A percentile compares a stretch with the other conserved stretches of the same genome.
Conservation (phyloP, 2,888 invertebrate species). For the Lamproptera curius region DNA sequence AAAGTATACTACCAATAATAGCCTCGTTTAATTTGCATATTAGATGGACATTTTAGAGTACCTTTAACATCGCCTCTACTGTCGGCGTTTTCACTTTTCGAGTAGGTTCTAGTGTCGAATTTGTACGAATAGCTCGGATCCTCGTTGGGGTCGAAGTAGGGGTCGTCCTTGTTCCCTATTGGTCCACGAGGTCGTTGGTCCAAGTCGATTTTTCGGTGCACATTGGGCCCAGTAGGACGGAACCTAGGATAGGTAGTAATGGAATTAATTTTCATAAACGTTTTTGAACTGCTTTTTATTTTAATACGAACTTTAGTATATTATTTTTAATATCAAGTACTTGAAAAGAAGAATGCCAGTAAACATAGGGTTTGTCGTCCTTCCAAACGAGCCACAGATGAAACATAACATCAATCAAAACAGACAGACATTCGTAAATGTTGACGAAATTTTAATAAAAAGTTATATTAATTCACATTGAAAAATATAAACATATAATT, state of each 20-base stretch:
- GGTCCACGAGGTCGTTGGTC: constrained; percentile 82
- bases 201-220: constrained; percentile 84
- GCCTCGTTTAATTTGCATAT: constrained; percentile 2
- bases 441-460: too few relatives aligned
- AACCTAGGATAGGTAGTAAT: constrained; percentile 68
- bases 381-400: too few relatives aligned
- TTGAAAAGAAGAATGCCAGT: too few relatives aligned
- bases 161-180: constrained; percentile 83
- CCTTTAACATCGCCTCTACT: constrained; percentile 80
- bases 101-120: constrained; percentile 82
- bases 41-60: constrained; percentile 27
- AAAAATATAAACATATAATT: too few relatives aligned
- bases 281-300: too few relatives aligned
- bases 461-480: too few relatives aligned
- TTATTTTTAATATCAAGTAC: too few relatives aligned
- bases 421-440: too few relatives aligned
- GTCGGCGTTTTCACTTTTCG: constrained; percentile 82
- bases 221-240: constrained; percentile 86
- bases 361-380: too few relatives aligned
- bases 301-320: too few relatives aligned
- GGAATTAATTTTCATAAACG: too few relatives aligned
- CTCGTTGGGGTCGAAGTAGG: constrained; percentile 86
- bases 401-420: too few relatives aligned
- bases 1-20: constrained; percentile 1
- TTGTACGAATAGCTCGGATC: constrained; percentile 86